Percentiles rank a stretch among this genome's conserved stretches.
Evolutionary conservation across 1,140 invertebrate genomes (phyloP).

Genomic region (Diabrotica virgifera): DNA sequence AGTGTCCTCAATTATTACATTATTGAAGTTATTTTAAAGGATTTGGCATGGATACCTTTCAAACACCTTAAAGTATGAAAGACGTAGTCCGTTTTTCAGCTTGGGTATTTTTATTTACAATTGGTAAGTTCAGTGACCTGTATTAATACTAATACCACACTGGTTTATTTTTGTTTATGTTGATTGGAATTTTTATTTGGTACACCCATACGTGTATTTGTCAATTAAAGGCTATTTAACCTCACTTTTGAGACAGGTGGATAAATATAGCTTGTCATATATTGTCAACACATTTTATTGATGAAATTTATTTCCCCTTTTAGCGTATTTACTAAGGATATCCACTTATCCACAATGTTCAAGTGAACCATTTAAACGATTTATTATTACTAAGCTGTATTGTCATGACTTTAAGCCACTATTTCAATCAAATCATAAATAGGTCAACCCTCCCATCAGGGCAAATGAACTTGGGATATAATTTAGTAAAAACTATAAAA

Average conservation of each 20-base stretch:
- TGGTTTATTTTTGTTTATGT: not conserved
- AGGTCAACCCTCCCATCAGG: not conserved
- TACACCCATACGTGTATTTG: not conserved
- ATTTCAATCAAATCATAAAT: not conserved
- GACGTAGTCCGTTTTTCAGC: not conserved
- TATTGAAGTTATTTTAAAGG: not conserved
- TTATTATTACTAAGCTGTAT: no score
- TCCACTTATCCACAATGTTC: no score
- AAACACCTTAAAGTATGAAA: not conserved
- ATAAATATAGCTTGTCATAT: slow-evolving; percentile 1
- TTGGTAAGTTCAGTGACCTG: slow-evolving; percentile 1
- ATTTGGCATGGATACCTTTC: not conserved
- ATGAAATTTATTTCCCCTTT: not conserved
- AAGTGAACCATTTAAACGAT: no score
- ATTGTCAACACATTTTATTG: not conserved
- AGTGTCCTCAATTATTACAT: not conserved
- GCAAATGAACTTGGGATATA: no score
- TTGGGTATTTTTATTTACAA: slow-evolving; percentile 3
- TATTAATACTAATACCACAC: not conserved
- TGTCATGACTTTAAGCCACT: no score
- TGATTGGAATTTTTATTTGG: no score
- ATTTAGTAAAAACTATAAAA: no score
- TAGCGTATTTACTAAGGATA: not conserved
- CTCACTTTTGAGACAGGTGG: not conserved
- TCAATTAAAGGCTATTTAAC: not conserved